phyloP scores from a whole-genome alignment of 2,113 vertebrate species.

The Australoheros scitulus region DNA sequence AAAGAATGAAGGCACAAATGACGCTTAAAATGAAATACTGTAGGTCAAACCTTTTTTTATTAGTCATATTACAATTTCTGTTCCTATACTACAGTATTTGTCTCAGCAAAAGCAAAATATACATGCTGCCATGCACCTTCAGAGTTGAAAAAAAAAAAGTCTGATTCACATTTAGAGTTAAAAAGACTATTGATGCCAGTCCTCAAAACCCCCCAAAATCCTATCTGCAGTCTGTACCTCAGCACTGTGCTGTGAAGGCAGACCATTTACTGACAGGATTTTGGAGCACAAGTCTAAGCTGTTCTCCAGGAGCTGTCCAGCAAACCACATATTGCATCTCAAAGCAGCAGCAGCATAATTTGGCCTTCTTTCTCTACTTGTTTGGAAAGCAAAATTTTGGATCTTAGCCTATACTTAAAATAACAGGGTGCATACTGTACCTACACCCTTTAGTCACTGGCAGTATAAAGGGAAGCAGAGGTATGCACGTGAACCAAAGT shows the following conservation, averaged over 20 bases:
- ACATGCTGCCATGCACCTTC: not conserved
- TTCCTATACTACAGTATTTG: not conserved
- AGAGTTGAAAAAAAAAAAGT: not conserved
- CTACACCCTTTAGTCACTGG: slow-evolving; percentile 44
- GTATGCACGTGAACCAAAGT: slow-evolving; percentile 15
- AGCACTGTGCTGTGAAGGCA: slow-evolving; percentile 10
- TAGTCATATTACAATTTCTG: slow-evolving; percentile 1
- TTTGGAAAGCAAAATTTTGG: slow-evolving; percentile 22
- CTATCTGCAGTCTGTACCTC: not conserved
- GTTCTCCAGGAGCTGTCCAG: slow-evolving; percentile 26
- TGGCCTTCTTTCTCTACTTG: slow-evolving; percentile 17
- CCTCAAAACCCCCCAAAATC: not conserved
- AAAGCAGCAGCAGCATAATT: slow-evolving; percentile 11
- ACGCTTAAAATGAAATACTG: slow-evolving; percentile 1
- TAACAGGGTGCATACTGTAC: slow-evolving; percentile 23
- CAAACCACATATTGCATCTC: slow-evolving; percentile 1
- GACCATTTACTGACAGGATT: slow-evolving; percentile 15
- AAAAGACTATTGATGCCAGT: not conserved
- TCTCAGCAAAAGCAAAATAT: not conserved
- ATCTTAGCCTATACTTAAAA: slow-evolving; percentile 33
- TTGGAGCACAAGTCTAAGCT: not conserved
- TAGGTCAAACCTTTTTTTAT: not conserved
- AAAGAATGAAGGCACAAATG: not conserved
- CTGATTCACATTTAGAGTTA: not conserved
- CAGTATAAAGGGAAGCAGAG: slow-evolving; percentile 30